A percentile compares a stretch with the other conserved stretches of the same genome.
These are phyloP conservation scores for Euleptes europaea DNA, from an alignment of 2,113 vertebrate species.

Conservation along the genomic window DNA sequence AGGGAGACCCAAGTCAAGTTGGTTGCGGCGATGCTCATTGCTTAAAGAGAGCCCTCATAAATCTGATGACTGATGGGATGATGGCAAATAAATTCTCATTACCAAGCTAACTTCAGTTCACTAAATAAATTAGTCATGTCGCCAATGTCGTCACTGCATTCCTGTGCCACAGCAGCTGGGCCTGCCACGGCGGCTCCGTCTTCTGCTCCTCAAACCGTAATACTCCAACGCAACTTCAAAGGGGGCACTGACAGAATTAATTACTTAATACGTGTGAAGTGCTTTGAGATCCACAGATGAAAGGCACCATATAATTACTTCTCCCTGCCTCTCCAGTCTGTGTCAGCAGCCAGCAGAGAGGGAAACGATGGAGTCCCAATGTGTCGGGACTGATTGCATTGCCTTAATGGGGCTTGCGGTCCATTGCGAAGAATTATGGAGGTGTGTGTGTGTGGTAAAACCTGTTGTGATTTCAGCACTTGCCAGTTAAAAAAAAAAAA, in stretches of 20 bases:
- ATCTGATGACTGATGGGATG: slow-evolving; percentile 64
- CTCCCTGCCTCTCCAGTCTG: slow-evolving; percentile 19
- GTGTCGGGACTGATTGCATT: slow-evolving; percentile 10
- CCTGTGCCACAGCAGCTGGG: background rate
- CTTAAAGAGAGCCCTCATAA: slow-evolving; percentile 61
- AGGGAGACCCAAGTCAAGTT: slow-evolving; percentile 65
- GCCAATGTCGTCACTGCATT: slow-evolving; percentile 55
- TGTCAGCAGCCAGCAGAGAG: slow-evolving; percentile 29
- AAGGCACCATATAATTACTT: slow-evolving; percentile 46
- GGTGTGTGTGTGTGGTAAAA: slow-evolving; percentile 6
- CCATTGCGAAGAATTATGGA: background rate
- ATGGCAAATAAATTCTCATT: slow-evolving; percentile 70
- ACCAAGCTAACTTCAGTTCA: slow-evolving; percentile 69
- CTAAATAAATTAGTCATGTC: slow-evolving; percentile 64
- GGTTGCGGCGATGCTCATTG: slow-evolving; percentile 54
- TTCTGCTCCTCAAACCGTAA: slow-evolving; percentile 49
- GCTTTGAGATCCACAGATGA: slow-evolving; percentile 55
- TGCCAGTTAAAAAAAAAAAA: background rate
- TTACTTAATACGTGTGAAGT: slow-evolving; percentile 56
- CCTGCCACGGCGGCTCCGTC: slow-evolving; percentile 35
- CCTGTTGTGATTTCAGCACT: slow-evolving; percentile 22
- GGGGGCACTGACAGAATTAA: slow-evolving; percentile 38
- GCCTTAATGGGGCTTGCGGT: slow-evolving; percentile 17
- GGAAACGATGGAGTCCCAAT: background rate
- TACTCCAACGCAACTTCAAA: slow-evolving; percentile 55